Evolutionary conservation across 2,888 invertebrate species (phyloP), one percentile per base, ranked within the genome.

Genomic region (Girardia tigrina): DNA sequence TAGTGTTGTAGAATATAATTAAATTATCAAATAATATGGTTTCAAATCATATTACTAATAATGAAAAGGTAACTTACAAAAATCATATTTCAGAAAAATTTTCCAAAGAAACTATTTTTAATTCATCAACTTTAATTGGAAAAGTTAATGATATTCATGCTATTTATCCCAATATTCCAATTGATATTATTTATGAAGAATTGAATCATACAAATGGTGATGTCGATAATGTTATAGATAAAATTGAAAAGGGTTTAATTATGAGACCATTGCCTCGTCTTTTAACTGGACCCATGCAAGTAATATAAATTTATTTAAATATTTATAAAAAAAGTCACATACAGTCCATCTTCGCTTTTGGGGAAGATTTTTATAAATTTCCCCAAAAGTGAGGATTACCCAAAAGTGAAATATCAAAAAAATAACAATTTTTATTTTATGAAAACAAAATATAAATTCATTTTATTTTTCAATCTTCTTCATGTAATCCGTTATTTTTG

Each of bases 261-360:
- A 42, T 56, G 27, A 26, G 20, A 26, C 42, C 74, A 23, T 42
- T 42, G 8, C 74, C 74, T 1, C 74, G 56, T n/a, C 56, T 74
- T 6, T 28, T 74, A 14, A 74, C 56, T 8, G 74, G 74, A 28
- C 74, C 74, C 20, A 74, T 74, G 74, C 74, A 74, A 28, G 74
- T 74, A 29, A 29, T 26, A 29, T 12, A 14, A 20, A 70, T 26
- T 23, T 14, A 12, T 70, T 70, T 36, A 36, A 36, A 12, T 36
- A 36, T 16, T n/a, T n/a, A n/a, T 12, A 36, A 8, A 36, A 36
- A 36, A 36, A 8, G 16, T 36, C 36, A 36, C 8, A 36, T 12
- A 36, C 16, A 36, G 36, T 36, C 36, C 36, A 8, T 36, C 36
- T 8, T 8, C 36, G 36, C 12, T 36, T 36, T 8, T 36, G 36